phyloP scores from a whole-genome alignment of 2,888 invertebrate genomes.

The Lumbricus terrestris region DNA sequence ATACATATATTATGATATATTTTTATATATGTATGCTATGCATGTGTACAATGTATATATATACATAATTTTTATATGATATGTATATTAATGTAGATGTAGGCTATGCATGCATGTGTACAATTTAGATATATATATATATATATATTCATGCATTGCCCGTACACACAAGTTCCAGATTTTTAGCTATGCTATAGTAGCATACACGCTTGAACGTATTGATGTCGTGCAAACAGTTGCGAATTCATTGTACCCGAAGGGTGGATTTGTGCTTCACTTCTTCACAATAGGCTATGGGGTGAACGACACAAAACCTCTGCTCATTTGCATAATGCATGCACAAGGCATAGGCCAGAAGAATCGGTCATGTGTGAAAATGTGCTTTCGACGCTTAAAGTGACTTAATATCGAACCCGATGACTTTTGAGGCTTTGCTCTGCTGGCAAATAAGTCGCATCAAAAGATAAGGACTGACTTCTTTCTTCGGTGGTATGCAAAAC shows the following conservation, averaged over 20 bases:
- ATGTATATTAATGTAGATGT: not conserved
- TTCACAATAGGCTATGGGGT: not conserved
- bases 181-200: not conserved
- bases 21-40: not conserved
- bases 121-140: not conserved
- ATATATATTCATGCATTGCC: not conserved
- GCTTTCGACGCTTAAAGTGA: not conserved
- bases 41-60: not conserved
- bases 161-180: not conserved
- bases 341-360: not conserved
- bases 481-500: not conserved
- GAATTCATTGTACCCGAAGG: not conserved
- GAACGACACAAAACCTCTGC: not conserved
- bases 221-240: not conserved
- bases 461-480: not conserved
- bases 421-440: not conserved
- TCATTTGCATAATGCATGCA: not conserved
- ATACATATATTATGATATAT: too few species aligned
- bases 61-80: too few species aligned
- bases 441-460: not conserved
- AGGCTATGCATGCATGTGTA: not conserved
- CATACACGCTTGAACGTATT: not conserved
- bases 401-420: not conserved
- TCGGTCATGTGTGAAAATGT: not conserved
- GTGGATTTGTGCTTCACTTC: not conserved